Conservation (phyloP, 2,888 invertebrate genomes). For the Tetropium fuscum region DNA sequence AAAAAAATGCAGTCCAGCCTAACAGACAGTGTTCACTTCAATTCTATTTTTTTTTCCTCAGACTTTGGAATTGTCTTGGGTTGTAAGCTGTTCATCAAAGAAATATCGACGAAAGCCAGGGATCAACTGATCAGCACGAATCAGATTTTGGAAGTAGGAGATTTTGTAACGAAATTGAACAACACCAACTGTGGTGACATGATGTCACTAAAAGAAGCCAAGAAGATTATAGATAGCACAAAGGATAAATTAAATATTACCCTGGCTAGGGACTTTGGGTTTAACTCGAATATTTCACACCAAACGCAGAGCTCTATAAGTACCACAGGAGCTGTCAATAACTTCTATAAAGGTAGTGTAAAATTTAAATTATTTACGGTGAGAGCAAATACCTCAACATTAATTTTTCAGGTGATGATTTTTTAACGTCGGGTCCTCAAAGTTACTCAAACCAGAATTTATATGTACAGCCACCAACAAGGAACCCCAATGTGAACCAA, state of each 20-base stretch:
- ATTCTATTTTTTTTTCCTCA: constrained; percentile 68
- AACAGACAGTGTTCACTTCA: no score
- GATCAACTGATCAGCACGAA: constrained; percentile 83
- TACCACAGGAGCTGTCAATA: constrained; percentile 65
- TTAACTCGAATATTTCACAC: constrained; percentile 57
- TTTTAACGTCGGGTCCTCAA: constrained; percentile 63
- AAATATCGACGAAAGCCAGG: constrained; percentile 87
- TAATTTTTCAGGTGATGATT: constrained; percentile 62
- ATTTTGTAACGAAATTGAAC: constrained; percentile 91
- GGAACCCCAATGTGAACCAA: constrained; percentile 65
- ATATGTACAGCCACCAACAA: constrained; percentile 91
- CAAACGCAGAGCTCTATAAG: constrained; percentile 65
- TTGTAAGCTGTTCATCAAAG: constrained; percentile 94
- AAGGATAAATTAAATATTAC: constrained; percentile 93
- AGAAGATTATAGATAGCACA: constrained; percentile 92
- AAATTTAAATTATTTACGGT: neutral
- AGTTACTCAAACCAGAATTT: constrained; percentile 90
- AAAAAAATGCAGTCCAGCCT: no score
- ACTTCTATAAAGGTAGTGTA: constrained; percentile 64
- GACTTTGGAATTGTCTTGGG: constrained; percentile 97
- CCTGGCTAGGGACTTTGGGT: constrained; percentile 76
- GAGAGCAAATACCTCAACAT: neutral
- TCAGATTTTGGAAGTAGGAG: constrained; percentile 88
- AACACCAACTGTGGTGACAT: constrained; percentile 83
- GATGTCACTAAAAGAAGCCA: constrained; percentile 94